Conservation (phyloP, 2,888 invertebrate species). For the Volucella inanis region DNA sequence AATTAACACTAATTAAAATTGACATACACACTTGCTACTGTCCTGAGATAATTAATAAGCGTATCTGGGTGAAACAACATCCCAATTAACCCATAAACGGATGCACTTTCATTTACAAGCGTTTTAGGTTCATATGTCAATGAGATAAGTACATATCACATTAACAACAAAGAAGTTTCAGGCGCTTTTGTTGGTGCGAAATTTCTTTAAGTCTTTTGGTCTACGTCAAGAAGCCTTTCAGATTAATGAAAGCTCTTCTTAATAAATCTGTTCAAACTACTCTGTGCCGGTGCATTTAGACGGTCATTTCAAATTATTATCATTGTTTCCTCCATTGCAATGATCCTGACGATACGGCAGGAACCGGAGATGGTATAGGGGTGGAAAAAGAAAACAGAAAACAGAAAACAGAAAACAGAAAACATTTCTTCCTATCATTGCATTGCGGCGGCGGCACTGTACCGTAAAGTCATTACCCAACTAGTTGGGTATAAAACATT, state of each 20-base stretch:
- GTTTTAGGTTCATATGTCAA: conserved; percentile 13
- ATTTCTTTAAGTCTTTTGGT: neutral
- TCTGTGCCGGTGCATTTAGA: conserved; percentile 6
- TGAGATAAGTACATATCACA: neutral
- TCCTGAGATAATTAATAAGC: conserved; percentile 11
- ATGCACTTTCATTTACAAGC: neutral
- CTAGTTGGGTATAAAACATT: conserved; percentile 51
- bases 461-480: conserved; percentile 65
- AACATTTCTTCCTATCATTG: conserved; percentile 33
- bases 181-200: neutral
- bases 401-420: conserved; percentile 12
- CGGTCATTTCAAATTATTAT: conserved; percentile 47
- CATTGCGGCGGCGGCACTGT: conserved; percentile 26
- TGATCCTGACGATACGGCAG: neutral
- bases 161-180: neutral
- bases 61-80: neutral
- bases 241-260: neutral
- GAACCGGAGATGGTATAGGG: too few relatives aligned
- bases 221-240: neutral
- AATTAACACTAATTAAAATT: conserved; percentile 41
- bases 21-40: conserved; percentile 19
- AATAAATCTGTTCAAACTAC: conserved; percentile 8
- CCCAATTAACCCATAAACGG: neutral
- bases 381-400: neutral
- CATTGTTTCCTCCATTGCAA: conserved; percentile 33